Conservation (phyloP, 2,888 invertebrate species). For the Apoderus coryli region DNA sequence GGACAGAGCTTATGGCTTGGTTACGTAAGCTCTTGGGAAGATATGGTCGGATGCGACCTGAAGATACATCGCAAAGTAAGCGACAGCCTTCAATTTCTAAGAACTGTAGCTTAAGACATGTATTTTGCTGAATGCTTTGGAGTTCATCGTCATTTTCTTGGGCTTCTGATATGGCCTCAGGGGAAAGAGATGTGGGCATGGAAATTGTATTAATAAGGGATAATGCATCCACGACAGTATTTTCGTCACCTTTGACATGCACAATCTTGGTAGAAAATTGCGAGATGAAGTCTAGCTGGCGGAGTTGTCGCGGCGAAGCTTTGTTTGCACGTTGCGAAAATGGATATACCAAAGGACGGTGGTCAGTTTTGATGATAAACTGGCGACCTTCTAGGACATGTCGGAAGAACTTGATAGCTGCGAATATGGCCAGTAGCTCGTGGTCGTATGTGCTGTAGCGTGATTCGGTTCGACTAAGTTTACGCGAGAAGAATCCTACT, state of each 20-base stretch:
- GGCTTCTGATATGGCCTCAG: neutral
- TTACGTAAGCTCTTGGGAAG: conserved; percentile 10
- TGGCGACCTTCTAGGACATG: conserved; percentile 26
- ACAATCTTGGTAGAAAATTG: conserved; percentile 2
- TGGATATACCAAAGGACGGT: conserved; percentile 20
- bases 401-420: conserved; percentile 24
- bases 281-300: conserved; percentile 1
- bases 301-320: conserved; percentile 5
- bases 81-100: too few species aligned
- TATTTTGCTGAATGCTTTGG: too few species aligned
- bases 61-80: conserved; percentile 1
- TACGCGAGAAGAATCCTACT: conserved; percentile 11
- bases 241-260: conserved; percentile 4
- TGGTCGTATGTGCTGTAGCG: conserved; percentile 28
- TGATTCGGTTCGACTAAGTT: conserved; percentile 6
- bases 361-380: conserved; percentile 25
- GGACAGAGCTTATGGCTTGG: conserved; percentile 14
- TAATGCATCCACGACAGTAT: conserved; percentile 4
- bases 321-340: conserved; percentile 5
- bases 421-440: conserved; percentile 27
- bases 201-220: too few species aligned
- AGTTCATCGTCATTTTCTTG: conserved; percentile 3
- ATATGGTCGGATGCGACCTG: conserved; percentile 10
- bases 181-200: neutral
- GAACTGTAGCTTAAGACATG: too few species aligned